Evolutionary conservation across 2,797 vertebrate species (phyloP).

Genomic region (Aphelocoma californica): DNA sequence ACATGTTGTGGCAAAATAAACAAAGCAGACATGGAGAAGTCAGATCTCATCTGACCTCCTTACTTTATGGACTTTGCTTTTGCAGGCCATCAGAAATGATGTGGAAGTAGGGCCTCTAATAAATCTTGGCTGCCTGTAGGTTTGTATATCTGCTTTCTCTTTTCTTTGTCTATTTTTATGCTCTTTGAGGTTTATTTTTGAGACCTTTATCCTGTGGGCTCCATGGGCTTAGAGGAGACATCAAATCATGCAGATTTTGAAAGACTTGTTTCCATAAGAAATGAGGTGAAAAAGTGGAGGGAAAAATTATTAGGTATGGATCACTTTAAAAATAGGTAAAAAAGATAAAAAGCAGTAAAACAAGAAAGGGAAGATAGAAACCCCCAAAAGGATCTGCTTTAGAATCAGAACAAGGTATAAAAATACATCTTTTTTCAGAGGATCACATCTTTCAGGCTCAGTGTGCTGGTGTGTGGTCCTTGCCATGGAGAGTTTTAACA

Average conservation of each 20-base stretch:
- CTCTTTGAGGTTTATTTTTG: background rate
- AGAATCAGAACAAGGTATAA: background rate
- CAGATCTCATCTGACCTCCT: background rate
- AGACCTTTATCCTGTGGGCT: background rate
- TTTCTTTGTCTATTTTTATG: background rate
- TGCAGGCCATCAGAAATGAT: background rate
- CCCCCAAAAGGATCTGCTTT: background rate
- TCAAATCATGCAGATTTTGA: background rate
- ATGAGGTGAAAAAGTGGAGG: background rate
- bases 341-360: background rate
- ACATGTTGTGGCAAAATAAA: background rate
- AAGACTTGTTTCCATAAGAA: background rate
- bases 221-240: background rate
- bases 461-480: too few species aligned
- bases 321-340: background rate
- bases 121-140: background rate
- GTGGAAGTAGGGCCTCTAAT: background rate
- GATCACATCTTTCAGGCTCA: background rate
- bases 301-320: rapidly evolving
- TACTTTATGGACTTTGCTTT: background rate
- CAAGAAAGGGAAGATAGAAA: background rate
- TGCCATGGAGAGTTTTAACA: background rate
- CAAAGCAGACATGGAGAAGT: background rate
- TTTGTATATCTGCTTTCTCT: background rate
- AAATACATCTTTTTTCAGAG: background rate